Evolutionary conservation across 2,797 vertebrate genomes (phyloP).

Genomic region (Amazona ochrocephala): DNA sequence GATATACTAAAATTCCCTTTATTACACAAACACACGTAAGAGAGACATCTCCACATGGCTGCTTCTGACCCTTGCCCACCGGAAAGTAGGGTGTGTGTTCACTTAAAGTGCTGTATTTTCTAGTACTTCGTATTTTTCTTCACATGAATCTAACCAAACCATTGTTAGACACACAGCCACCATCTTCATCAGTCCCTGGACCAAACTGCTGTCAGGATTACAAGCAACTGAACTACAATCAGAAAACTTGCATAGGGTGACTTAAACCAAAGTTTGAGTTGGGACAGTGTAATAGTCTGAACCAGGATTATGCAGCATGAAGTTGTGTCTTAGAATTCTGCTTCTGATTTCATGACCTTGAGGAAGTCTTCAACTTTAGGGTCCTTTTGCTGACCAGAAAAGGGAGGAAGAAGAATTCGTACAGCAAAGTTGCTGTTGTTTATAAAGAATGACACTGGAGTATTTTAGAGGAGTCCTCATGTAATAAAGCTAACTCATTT

Average conservation of each 20-base stretch:
- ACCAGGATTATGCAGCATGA: neutral
- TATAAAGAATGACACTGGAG: neutral
- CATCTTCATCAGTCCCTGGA: neutral
- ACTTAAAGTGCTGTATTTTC: neutral
- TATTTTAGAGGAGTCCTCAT: neutral
- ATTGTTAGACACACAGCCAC: neutral
- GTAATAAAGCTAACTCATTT: neutral
- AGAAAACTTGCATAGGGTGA: neutral
- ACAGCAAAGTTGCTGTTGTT: neutral
- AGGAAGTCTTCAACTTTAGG: neutral
- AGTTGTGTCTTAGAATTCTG: neutral
- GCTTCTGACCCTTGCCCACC: neutral
- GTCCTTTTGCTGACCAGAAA: neutral
- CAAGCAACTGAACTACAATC: neutral
- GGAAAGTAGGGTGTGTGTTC: neutral
- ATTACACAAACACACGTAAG: neutral
- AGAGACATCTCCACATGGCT: neutral
- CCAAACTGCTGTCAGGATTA: neutral
- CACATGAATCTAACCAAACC: neutral
- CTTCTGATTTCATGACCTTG: neutral
- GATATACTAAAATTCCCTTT: neutral
- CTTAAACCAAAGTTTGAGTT: neutral
- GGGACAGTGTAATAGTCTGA: neutral
- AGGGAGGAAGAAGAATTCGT: neutral
- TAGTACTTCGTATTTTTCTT: neutral